Evolutionary conservation across 2,888 invertebrate genomes (phyloP).

Genomic region (Agrochola litura): DNA sequence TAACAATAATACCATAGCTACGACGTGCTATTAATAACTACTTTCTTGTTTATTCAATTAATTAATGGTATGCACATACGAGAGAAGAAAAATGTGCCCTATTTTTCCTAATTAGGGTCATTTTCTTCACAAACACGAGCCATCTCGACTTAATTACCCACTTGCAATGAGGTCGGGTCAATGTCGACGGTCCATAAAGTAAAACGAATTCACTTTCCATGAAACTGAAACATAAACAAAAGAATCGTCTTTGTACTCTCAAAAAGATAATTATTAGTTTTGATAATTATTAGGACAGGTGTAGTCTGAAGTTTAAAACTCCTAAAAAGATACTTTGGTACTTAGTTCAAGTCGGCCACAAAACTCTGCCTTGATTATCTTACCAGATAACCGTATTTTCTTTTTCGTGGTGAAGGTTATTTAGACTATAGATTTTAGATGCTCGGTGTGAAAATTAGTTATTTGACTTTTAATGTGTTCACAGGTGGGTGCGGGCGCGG

Average conservation of each 20-base stretch:
- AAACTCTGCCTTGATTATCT: not conserved
- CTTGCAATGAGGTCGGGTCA: constrained; percentile 9
- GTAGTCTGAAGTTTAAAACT: not conserved
- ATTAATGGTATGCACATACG: constrained; percentile 13
- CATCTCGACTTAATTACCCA: constrained; percentile 30
- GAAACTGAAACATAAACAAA: not conserved
- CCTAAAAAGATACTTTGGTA: not conserved
- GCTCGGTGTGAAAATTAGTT: not conserved
- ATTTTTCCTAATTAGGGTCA: constrained; percentile 35
- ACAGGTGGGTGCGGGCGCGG: constrained; percentile 82
- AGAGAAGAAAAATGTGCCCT: constrained; percentile 4
- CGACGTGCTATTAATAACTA: not conserved
- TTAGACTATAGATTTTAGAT: not conserved
- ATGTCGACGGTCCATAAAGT: constrained; percentile 15
- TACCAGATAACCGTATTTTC: not conserved
- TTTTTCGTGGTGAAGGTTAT: not conserved
- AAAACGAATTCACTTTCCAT: constrained; percentile 18
- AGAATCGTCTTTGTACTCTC: not conserved
- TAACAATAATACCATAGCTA: not conserved
- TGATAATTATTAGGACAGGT: too few relatives aligned
- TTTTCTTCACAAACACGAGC: constrained; percentile 19
- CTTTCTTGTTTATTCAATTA: constrained; percentile 35
- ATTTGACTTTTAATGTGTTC: not conserved
- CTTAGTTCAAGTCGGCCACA: not conserved
- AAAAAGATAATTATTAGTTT: not conserved